These are phyloP conservation scores for Euthynnus affinis DNA, from an alignment of 2,797 vertebrate species.

Conservation along the genomic window DNA sequence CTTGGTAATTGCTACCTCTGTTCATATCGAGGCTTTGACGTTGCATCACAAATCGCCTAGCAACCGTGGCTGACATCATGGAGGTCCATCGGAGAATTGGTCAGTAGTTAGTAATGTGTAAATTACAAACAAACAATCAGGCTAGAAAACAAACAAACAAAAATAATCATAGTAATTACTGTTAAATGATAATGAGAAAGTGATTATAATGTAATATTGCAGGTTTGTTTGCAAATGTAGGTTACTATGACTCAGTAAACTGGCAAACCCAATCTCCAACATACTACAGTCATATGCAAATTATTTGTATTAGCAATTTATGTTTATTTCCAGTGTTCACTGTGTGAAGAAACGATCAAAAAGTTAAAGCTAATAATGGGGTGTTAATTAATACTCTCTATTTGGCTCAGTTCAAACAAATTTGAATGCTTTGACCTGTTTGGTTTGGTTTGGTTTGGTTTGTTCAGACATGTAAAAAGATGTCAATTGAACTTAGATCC, in stretches of 20 bases:
- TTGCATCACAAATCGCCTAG: background rate
- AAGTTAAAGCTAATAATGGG: background rate
- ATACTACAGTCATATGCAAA: background rate
- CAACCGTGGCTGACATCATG: slow-evolving; percentile 9
- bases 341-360: background rate
- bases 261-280: background rate
- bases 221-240: background rate
- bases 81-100: slow-evolving; percentile 9
- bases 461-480: background rate
- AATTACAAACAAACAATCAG: background rate
- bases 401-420: background rate
- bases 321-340: background rate
- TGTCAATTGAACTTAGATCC: background rate
- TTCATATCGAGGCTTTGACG: slow-evolving; percentile 12
- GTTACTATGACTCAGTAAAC: background rate
- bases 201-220: background rate
- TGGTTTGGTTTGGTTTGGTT: background rate
- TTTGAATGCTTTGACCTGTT: background rate
- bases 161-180: background rate
- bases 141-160: background rate
- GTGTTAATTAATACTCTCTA: too few species aligned
- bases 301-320: background rate
- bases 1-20: slow-evolving; percentile 15
- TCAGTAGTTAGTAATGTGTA: slow-evolving; percentile 1
- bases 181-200: background rate